Evolutionary conservation across 2,888 invertebrate genomes (phyloP).

Genomic region (Euplagia quadripunctaria): DNA sequence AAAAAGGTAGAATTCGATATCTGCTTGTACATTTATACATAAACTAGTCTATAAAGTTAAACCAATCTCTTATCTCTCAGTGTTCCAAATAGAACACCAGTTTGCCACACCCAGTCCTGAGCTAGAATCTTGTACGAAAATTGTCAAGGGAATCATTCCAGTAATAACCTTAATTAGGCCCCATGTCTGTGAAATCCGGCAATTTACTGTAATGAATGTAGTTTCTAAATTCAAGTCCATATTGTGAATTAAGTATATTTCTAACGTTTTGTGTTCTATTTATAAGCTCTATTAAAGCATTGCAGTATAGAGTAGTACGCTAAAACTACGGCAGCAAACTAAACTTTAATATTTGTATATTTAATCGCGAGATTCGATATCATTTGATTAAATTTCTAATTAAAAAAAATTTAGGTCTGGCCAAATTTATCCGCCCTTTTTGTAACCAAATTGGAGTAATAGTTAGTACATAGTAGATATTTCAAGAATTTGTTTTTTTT

Average conservation of each 20-base stretch:
- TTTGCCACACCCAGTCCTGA: conserved; percentile 3
- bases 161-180: conserved; percentile 27
- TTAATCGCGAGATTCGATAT: too few species aligned
- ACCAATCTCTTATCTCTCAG: neutral
- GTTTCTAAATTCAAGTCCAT: conserved; percentile 9
- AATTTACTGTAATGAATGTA: conserved; percentile 21
- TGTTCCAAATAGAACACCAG: conserved; percentile 2
- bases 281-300: neutral
- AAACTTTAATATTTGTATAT: too few species aligned
- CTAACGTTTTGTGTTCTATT: neutral
- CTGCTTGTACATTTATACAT: neutral
- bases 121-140: neutral
- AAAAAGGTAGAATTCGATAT: too few species aligned
- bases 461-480: too few species aligned
- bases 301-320: neutral
- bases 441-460: too few species aligned
- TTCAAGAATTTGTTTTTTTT: too few species aligned
- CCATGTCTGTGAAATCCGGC: conserved; percentile 17
- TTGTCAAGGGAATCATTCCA: conserved; percentile 21
- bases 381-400: too few species aligned
- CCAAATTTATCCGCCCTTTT: too few species aligned
- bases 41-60: neutral
- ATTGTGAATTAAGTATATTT: neutral
- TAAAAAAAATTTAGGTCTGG: too few species aligned
- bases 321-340: too few species aligned